Evolutionary conservation across 2,113 vertebrate genomes (phyloP).

Genomic region (Erythrocebus patas): DNA sequence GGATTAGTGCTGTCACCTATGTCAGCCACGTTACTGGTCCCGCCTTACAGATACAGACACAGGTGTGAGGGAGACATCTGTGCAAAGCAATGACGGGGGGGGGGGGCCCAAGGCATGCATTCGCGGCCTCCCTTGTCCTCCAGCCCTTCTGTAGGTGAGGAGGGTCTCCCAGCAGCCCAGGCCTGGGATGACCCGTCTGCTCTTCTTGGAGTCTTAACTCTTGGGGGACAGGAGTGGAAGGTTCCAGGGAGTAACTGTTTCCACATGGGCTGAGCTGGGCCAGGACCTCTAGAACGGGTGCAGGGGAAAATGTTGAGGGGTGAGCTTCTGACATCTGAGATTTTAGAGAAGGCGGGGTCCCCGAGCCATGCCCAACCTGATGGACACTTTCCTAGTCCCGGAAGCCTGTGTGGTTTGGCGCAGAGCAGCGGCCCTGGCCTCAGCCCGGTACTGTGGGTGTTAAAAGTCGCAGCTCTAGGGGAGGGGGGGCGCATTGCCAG

Average conservation of each 20-base stretch:
- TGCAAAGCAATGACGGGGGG: neutral
- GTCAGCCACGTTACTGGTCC: neutral
- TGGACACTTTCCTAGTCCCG: neutral
- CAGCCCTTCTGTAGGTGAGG: fast-evolving
- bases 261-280: neutral
- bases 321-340: neutral
- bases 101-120: too few species aligned
- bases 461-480: constrained; percentile 10
- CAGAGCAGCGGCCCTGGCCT: neutral
- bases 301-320: neutral
- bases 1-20: neutral
- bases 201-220: neutral
- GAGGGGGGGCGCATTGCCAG: neutral
- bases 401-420: neutral
- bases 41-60: neutral
- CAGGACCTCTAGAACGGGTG: neutral
- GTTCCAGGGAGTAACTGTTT: neutral
- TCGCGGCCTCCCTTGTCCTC: neutral
- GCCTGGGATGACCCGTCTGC: fast-evolving
- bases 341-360: neutral
- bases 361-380: neutral
- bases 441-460: neutral
- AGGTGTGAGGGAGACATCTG: fast-evolving
- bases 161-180: neutral
- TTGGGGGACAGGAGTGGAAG: fast-evolving